phyloP scores from a whole-genome alignment of 2,113 vertebrate species.

The Callopanchax toddi region DNA sequence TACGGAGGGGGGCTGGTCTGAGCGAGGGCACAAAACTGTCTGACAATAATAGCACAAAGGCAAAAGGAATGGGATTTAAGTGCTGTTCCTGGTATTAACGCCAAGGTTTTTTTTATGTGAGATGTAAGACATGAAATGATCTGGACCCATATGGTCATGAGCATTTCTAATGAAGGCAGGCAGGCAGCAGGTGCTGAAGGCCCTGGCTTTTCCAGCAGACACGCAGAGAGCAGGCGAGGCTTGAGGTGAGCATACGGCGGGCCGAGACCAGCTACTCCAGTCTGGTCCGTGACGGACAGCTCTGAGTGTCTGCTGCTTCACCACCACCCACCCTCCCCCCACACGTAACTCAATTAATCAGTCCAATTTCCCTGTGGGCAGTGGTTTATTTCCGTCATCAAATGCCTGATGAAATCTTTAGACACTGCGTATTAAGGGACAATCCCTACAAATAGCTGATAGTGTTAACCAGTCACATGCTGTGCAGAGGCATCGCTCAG shows the following conservation, averaged over 20 bases:
- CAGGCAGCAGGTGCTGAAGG: conserved; percentile 45
- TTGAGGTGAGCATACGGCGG: conserved; percentile 41
- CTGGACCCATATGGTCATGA: conserved; percentile 63
- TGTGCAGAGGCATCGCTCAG: conserved; percentile 85
- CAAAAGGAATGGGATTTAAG: conserved; percentile 52
- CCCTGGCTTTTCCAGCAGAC: conserved; percentile 48
- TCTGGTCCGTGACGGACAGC: conserved; percentile 66
- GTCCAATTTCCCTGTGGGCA: conserved; percentile 88
- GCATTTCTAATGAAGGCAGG: conserved; percentile 52
- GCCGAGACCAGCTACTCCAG: conserved; percentile 33
- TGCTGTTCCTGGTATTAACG: conserved; percentile 36
- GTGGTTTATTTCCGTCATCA: conserved; percentile 90
- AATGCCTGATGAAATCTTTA: conserved; percentile 90
- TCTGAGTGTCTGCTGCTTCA: conserved; percentile 68
- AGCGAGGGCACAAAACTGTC: conserved; percentile 44
- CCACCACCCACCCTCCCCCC: conserved; percentile 77
- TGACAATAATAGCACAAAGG: conserved; percentile 51
- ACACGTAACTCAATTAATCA: conserved; percentile 85
- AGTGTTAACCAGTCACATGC: conserved; percentile 89
- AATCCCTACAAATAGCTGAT: conserved; percentile 83
- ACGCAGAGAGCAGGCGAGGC: conserved; percentile 46
- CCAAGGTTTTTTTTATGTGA: conserved; percentile 55
- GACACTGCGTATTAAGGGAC: conserved; percentile 85
- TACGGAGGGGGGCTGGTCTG: conserved; percentile 58
- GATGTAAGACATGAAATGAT: conserved; percentile 64